These are phyloP conservation scores for Vulpes ferrilata DNA, from an alignment of 2,113 vertebrate genomes.

Conservation along the genomic window DNA sequence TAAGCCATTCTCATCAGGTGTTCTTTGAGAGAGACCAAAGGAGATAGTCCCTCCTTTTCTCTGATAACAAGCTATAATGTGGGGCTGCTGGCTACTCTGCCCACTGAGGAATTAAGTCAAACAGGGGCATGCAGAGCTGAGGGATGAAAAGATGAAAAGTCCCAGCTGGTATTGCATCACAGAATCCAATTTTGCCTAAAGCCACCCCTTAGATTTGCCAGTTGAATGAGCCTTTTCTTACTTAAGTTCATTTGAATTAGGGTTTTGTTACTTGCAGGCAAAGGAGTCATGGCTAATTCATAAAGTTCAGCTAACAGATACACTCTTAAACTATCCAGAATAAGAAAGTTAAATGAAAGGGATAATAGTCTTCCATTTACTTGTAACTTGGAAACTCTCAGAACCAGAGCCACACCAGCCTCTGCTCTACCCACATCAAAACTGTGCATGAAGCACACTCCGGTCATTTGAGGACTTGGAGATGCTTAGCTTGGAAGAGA, in stretches of 20 bases:
- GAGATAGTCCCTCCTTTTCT: not conserved
- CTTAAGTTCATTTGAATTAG: not conserved
- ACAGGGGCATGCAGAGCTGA: not conserved
- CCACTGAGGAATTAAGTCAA: slow-evolving; percentile 50
- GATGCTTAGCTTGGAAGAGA: not conserved
- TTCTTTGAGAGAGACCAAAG: not conserved
- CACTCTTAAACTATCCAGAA: slow-evolving; percentile 10
- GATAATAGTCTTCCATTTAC: not conserved
- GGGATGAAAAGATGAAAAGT: not conserved
- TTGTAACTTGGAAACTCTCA: slow-evolving; percentile 3
- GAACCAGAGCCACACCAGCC: not conserved
- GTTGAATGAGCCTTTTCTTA: slow-evolving; percentile 47
- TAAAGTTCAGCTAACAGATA: slow-evolving; percentile 57
- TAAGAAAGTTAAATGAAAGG: slow-evolving; percentile 28
- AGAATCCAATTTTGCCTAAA: slow-evolving; percentile 28
- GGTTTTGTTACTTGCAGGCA: slow-evolving; percentile 54
- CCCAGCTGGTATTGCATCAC: not conserved
- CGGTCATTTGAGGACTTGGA: not conserved
- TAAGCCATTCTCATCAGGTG: not conserved
- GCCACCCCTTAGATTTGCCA: not conserved
- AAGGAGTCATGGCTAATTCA: slow-evolving; percentile 22
- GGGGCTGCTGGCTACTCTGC: not conserved
- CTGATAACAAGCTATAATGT: not conserved
- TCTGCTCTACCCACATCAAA: not conserved
- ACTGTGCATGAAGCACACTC: not conserved